Percentiles rank a stretch among this genome's conserved stretches.
phyloP scores from a whole-genome alignment of 2,113 vertebrate genomes.

The Gavia stellata region DNA sequence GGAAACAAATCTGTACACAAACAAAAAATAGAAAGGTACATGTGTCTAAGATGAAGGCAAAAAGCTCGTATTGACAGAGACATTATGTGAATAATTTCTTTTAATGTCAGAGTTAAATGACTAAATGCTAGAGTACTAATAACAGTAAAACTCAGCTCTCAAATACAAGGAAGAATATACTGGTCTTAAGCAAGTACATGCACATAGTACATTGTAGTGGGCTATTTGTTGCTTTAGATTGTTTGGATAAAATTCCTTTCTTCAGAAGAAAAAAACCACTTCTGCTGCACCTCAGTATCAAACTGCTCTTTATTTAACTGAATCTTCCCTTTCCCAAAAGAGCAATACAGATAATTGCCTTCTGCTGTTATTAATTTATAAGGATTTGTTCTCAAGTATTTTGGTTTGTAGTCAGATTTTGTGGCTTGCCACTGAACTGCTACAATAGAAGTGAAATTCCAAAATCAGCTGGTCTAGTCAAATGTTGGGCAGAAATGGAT shows the following conservation, averaged over 20 bases:
- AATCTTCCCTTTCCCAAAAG: background rate
- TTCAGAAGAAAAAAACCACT: background rate
- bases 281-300: background rate
- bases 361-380: conserved; percentile 33
- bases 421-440: background rate
- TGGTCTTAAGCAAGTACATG: background rate
- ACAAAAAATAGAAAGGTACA: background rate
- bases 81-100: background rate
- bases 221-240: background rate
- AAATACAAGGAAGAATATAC: background rate
- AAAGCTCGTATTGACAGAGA: background rate
- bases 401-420: background rate
- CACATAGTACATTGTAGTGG: rapidly evolving
- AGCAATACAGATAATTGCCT: background rate
- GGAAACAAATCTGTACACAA: background rate
- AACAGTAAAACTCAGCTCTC: background rate
- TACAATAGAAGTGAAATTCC: background rate
- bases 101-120: background rate
- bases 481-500: background rate
- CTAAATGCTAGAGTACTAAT: background rate
- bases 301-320: background rate
- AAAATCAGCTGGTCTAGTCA: background rate
- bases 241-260: background rate
- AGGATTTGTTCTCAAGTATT: background rate
- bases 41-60: background rate